Evolutionary conservation across 2,888 invertebrate genomes (phyloP).

Genomic region (Polylopha cassiicola): DNA sequence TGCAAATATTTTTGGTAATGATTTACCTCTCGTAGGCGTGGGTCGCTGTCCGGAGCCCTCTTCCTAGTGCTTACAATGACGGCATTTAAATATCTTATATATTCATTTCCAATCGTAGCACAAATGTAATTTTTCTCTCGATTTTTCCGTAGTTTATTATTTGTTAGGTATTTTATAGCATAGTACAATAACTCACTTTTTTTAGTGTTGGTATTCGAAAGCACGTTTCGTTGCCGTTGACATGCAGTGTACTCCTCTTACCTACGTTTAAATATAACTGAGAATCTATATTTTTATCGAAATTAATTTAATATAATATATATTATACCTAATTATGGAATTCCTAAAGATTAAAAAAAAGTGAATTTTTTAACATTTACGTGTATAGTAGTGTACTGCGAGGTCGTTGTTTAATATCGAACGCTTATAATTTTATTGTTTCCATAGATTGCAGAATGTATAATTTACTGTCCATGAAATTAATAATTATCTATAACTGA

Average conservation of each 20-base stretch:
- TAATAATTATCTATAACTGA: conserved; percentile 68
- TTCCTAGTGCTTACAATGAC: conserved; percentile 45
- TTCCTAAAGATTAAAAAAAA: conserved; percentile 70
- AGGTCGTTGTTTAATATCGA: conserved; percentile 55
- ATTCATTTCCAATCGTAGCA: conserved; percentile 58
- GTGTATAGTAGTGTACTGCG: conserved; percentile 69
- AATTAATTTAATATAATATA: conserved; percentile 54
- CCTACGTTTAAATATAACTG: conserved; percentile 66
- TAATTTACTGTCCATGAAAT: conserved; percentile 72
- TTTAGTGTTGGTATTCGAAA: conserved; percentile 41
- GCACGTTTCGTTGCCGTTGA: conserved; percentile 39
- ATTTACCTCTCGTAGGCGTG: conserved; percentile 45
- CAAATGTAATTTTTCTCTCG: conserved; percentile 53
- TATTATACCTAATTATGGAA: conserved; percentile 69
- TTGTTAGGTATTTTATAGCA: conserved; percentile 49
- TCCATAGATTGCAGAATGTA: conserved; percentile 58
- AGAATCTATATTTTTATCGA: conserved; percentile 74
- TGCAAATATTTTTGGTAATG: conserved; percentile 71
- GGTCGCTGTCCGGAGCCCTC: conserved; percentile 30
- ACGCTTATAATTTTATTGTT: conserved; percentile 61
- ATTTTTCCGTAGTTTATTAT: conserved; percentile 50
- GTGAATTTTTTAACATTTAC: conserved; percentile 69
- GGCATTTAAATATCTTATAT: conserved; percentile 65
- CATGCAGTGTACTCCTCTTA: conserved; percentile 58
- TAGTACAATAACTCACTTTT: conserved; percentile 46